Evolutionary conservation across 2,113 vertebrate genomes (phyloP).

Genomic region (Scomber japonicus): DNA sequence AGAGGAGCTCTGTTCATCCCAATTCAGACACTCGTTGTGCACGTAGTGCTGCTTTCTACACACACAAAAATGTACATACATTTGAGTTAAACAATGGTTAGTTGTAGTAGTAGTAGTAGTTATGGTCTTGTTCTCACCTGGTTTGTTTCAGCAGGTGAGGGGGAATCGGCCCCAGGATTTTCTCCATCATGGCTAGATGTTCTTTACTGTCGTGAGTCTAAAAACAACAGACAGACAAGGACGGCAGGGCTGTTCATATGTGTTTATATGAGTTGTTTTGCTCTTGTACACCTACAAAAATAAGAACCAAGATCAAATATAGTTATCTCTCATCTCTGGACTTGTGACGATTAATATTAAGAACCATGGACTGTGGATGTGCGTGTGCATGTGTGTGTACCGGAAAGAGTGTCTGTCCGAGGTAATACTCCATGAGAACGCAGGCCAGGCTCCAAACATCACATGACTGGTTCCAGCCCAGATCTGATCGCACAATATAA

Average conservation of each 20-base stretch:
- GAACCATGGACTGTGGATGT: neutral
- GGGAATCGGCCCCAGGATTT: slow-evolving; percentile 92
- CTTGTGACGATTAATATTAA: too few species aligned
- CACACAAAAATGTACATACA: neutral
- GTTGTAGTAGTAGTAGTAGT: neutral
- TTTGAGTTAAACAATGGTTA: neutral
- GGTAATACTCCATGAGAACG: slow-evolving; percentile 95
- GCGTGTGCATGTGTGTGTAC: slow-evolving; percentile 74
- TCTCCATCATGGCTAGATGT: slow-evolving; percentile 97
- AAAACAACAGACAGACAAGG: slow-evolving; percentile 16
- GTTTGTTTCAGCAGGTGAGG: slow-evolving; percentile 64
- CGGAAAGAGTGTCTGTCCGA: slow-evolving; percentile 92
- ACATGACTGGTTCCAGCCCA: slow-evolving; percentile 96
- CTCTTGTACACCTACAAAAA: too few species aligned
- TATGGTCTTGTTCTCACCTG: slow-evolving; percentile 32
- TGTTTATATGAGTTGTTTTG: neutral
- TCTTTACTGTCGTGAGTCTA: slow-evolving; percentile 96
- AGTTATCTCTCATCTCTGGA: too few species aligned
- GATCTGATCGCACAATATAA: slow-evolving; percentile 78
- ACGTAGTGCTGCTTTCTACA: slow-evolving; percentile 90
- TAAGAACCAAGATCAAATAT: too few species aligned
- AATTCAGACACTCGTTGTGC: slow-evolving; percentile 87
- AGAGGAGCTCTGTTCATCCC: slow-evolving; percentile 89
- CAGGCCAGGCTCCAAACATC: slow-evolving; percentile 98
- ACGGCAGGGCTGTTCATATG: neutral